phyloP scores from a whole-genome alignment of 2,113 vertebrate species.

The Sturnira hondurensis region DNA sequence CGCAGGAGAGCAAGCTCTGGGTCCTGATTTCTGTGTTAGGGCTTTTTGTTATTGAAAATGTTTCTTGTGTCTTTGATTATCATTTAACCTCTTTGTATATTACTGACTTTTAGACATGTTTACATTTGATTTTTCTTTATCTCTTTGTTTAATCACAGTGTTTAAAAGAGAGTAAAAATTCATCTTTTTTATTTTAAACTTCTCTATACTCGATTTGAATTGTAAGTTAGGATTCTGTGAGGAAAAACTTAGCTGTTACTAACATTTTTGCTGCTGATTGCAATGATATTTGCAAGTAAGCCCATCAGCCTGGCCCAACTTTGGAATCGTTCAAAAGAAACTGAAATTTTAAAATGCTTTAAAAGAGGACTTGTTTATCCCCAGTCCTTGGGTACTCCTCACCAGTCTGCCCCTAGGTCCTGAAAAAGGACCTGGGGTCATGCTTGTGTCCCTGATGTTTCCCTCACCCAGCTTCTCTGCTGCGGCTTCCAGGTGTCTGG shows the following conservation, averaged over 20 bases:
- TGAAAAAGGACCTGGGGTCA: not conserved
- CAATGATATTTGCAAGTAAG: not conserved
- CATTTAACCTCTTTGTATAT: not conserved
- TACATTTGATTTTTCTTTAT: not conserved
- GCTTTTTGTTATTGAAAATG: not conserved
- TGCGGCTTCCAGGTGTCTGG: not conserved
- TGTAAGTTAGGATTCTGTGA: not conserved
- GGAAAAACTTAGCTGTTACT: not conserved
- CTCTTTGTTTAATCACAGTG: not conserved
- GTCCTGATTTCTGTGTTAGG: not conserved
- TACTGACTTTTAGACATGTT: not conserved
- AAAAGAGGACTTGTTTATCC: not conserved
- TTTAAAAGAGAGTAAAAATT: not conserved
- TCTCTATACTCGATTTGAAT: not conserved
- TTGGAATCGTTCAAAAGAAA: slow-evolving; percentile 31
- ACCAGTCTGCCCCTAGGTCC: not conserved
- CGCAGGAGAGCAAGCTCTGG: not conserved
- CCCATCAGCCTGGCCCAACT: not conserved
- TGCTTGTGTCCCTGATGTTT: not conserved
- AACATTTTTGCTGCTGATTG: not conserved
- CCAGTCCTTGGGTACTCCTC: not conserved
- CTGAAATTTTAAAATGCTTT: not conserved
- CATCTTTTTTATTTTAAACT: not conserved
- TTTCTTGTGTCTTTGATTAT: not conserved
- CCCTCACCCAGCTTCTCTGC: not conserved